These are phyloP conservation scores for Stegodyphus dumicola DNA, from an alignment of 1,140 invertebrate species.

Conservation along the genomic window DNA sequence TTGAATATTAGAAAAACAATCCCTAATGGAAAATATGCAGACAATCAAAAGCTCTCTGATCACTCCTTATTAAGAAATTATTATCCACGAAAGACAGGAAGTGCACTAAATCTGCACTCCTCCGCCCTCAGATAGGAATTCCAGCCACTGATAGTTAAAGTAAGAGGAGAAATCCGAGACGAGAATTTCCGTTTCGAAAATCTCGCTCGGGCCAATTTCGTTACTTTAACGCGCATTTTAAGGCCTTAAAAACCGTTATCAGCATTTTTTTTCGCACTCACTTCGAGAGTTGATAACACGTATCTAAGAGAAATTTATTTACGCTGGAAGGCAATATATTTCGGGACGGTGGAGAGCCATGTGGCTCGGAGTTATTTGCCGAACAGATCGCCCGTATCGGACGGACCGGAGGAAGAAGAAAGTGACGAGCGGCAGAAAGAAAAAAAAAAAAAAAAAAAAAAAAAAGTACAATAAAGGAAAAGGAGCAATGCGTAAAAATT, in stretches of 20 bases:
- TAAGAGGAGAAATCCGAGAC: background rate
- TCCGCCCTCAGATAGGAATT: no score
- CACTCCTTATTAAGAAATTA: no score
- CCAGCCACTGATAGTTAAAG: no score
- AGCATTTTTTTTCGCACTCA: constrained; percentile 37
- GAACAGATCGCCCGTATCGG: constrained; percentile 21
- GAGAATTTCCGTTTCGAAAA: background rate
- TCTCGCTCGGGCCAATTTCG: background rate
- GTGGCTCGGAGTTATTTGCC: constrained; percentile 51
- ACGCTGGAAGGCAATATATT: constrained; percentile 56
- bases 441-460: constrained; percentile 10
- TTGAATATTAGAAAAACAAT: no score
- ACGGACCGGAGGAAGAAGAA: background rate
- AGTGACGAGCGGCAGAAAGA: background rate
- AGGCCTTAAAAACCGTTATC: constrained; percentile 42
- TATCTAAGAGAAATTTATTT: constrained; percentile 56
- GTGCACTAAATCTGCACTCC: no score
- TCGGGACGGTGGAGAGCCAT: constrained; percentile 2
- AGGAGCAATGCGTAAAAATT: background rate
- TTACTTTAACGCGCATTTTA: constrained; percentile 30
- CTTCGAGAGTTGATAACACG: constrained; percentile 38
- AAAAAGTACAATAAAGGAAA: background rate
- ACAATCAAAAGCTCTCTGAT: no score
- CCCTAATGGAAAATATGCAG: no score
- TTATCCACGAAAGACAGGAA: no score